Conservation (phyloP, 2,113 vertebrate genomes). For the Falco punctatus region DNA sequence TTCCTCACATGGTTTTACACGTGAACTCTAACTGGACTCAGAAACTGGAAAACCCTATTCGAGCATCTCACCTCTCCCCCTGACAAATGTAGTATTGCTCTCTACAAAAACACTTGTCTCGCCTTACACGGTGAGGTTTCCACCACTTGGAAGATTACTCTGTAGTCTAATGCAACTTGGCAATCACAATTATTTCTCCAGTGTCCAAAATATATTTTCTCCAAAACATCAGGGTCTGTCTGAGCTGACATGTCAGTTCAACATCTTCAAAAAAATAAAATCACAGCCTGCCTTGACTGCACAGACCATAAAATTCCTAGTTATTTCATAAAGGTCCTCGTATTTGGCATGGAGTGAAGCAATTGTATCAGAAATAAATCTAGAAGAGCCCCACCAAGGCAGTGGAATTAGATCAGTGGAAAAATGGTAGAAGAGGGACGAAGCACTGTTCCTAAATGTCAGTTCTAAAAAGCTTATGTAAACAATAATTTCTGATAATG, state of each 20-base stretch:
- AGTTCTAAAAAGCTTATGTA: not conserved
- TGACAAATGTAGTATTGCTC: accelerated
- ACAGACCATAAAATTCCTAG: not conserved
- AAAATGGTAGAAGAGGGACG: slow-evolving; percentile 2
- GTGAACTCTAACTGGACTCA: not conserved
- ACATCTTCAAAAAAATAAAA: not conserved
- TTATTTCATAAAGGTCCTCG: not conserved
- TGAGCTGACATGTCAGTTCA: not conserved
- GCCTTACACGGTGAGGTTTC: accelerated
- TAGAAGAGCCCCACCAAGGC: not conserved
- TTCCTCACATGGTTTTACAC: accelerated
- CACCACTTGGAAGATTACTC: not conserved
- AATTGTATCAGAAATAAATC: not conserved
- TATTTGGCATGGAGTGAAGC: not conserved
- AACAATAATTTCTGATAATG: slow-evolving; percentile 10
- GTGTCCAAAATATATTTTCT: not conserved
- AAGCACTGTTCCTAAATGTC: not conserved
- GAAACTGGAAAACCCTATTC: not conserved
- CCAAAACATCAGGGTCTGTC: not conserved
- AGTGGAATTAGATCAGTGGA: not conserved
- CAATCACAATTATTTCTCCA: not conserved
- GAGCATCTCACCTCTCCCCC: not conserved
- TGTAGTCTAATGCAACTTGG: not conserved
- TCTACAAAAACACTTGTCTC: not conserved
- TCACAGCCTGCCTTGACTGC: not conserved